Conservation (phyloP, 2,888 invertebrate species). For the Unio pictorum region DNA sequence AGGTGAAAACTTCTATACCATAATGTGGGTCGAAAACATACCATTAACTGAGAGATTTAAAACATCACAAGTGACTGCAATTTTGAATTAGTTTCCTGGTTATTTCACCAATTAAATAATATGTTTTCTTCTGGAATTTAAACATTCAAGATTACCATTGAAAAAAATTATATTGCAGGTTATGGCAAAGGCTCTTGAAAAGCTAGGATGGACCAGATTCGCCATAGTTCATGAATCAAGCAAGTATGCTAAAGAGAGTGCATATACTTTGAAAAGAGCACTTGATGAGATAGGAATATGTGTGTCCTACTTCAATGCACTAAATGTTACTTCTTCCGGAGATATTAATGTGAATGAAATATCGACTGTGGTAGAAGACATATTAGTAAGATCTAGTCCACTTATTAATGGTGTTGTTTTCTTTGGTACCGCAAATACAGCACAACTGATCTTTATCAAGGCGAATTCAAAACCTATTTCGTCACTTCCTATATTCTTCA, state of each 20-base stretch:
- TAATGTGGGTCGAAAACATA: too few species aligned
- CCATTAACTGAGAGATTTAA: too few species aligned
- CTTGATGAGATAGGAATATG: conserved; percentile 2
- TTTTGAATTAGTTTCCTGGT: too few species aligned
- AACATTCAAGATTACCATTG: neutral
- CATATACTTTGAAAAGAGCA: neutral
- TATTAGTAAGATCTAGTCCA: conserved; percentile 3
- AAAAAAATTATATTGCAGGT: conserved; percentile 1
- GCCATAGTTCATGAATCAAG: conserved; percentile 14
- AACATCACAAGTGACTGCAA: too few species aligned
- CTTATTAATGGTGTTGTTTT: conserved; percentile 14
- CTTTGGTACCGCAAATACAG: conserved; percentile 3
- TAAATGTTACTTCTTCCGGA: neutral
- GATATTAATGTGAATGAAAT: neutral
- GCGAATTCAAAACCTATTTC: conserved; percentile 1
- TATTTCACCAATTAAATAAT: too few species aligned
- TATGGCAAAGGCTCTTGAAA: conserved; percentile 6
- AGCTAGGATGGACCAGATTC: conserved; percentile 13
- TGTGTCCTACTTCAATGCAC: neutral
- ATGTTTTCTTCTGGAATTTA: too few species aligned
- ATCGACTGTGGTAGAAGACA: neutral
- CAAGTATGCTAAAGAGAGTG: conserved; percentile 7
- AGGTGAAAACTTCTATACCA: too few species aligned
- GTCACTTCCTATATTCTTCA: conserved; percentile 6
- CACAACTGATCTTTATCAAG: neutral